phyloP scores from a whole-genome alignment of 2,888 invertebrate genomes.

The Himalopsyche japonica region DNA sequence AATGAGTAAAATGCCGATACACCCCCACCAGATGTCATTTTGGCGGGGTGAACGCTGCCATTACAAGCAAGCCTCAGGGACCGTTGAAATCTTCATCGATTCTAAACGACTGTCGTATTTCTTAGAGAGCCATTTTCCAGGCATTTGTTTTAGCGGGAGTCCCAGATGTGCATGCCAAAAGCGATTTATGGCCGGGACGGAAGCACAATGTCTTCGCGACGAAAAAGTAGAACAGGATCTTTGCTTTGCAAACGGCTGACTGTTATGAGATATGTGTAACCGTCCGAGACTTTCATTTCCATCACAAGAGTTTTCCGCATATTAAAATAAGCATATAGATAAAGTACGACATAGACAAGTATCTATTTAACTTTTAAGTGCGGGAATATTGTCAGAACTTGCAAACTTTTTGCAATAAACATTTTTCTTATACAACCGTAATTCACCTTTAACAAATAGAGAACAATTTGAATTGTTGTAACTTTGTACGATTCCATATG shows the following conservation, averaged over 20 bases:
- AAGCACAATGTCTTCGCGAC: background rate
- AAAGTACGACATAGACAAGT: too few relatives aligned
- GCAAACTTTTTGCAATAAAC: too few relatives aligned
- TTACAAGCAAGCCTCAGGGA: background rate
- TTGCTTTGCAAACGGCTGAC: background rate
- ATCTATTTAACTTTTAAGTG: too few relatives aligned
- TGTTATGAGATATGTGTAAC: background rate
- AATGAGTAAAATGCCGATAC: background rate
- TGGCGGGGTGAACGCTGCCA: background rate
- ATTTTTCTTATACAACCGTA: too few relatives aligned
- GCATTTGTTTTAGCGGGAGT: background rate
- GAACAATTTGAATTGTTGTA: too few relatives aligned
- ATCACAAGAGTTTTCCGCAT: background rate
- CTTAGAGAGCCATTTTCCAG: background rate
- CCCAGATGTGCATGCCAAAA: constrained; percentile 1
- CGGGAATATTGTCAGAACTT: too few relatives aligned
- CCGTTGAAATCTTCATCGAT: background rate
- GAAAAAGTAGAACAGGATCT: background rate
- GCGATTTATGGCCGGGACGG: background rate
- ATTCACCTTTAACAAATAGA: too few relatives aligned
- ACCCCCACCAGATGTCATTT: background rate
- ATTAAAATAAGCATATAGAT: background rate
- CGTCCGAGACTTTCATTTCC: background rate
- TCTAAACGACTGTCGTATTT: background rate
- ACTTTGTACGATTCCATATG: too few relatives aligned